These are phyloP conservation scores for Metopolophium dirhodum DNA, from an alignment of 1,140 invertebrate species.

Conservation along the genomic window DNA sequence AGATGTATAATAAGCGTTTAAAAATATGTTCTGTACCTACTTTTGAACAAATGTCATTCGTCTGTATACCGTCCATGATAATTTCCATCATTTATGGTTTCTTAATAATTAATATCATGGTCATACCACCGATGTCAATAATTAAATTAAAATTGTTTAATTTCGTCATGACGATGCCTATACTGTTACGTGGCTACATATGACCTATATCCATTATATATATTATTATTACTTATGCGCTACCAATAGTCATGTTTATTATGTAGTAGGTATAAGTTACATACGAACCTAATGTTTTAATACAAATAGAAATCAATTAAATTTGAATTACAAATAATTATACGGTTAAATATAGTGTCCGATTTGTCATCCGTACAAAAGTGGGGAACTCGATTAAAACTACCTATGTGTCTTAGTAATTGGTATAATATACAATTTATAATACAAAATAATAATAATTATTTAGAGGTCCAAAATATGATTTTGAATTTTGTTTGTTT, in stretches of 20 bases:
- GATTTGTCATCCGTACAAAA: background rate
- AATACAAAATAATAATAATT: background rate
- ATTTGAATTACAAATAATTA: constrained; percentile 3
- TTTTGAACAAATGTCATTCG: background rate
- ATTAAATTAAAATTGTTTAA: constrained; percentile 10
- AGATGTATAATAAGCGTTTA: too few relatives aligned
- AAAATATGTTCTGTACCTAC: background rate
- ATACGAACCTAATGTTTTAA: background rate
- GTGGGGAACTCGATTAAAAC: background rate
- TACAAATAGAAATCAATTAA: constrained; percentile 3
- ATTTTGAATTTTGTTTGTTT: background rate
- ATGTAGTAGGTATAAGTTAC: background rate
- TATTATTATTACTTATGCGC: background rate
- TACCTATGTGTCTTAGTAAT: background rate
- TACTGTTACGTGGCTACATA: background rate
- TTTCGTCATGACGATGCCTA: background rate
- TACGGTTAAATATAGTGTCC: background rate
- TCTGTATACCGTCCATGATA: background rate
- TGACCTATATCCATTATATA: background rate
- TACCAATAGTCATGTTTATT: background rate
- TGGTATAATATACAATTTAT: background rate
- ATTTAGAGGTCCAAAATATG: background rate
- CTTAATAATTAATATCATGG: constrained; percentile 12
- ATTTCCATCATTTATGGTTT: background rate
- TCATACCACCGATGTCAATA: background rate